Percentiles rank a stretch among this genome's conserved stretches.
phyloP scores from a whole-genome alignment of 2,113 vertebrate species.

The Hippocampus mohnikei region DNA sequence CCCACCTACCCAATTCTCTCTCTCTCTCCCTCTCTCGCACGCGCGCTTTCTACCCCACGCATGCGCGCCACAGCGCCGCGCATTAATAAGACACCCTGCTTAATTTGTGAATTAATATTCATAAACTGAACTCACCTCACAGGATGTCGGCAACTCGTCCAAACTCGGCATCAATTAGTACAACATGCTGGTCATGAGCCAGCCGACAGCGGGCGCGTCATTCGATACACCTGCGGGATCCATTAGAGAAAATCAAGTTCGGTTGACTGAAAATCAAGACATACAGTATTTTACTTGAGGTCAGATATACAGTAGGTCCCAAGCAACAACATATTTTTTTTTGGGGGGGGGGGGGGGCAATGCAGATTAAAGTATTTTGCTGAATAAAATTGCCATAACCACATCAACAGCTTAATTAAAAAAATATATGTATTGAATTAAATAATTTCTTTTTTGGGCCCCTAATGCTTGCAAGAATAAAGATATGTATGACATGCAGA shows the following conservation, averaged over 20 bases:
- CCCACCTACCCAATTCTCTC: slow-evolving; percentile 27
- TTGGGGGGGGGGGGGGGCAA: no score
- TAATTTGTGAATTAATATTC: slow-evolving; percentile 1
- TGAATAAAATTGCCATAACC: no score
- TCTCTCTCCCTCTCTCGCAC: background rate
- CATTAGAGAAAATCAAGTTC: background rate
- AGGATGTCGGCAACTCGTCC: background rate
- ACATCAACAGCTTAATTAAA: background rate
- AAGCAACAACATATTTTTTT: no score
- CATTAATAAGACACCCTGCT: background rate
- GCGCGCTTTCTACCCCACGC: background rate
- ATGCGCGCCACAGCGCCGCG: background rate
- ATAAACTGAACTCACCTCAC: background rate
- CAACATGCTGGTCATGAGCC: background rate
- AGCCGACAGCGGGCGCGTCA: background rate
- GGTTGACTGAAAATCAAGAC: background rate
- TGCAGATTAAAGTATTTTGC: no score
- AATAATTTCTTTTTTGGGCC: no score
- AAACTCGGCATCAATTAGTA: background rate
- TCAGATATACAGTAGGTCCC: background rate
- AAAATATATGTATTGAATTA: slow-evolving; percentile 2
- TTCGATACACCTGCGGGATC: background rate
- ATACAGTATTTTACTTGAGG: background rate
- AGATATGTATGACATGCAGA: no score
- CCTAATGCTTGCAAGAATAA: no score